These are phyloP conservation scores for Drosophila lutescens DNA, from an alignment of 2,888 invertebrate genomes.

Conservation along the genomic window DNA sequence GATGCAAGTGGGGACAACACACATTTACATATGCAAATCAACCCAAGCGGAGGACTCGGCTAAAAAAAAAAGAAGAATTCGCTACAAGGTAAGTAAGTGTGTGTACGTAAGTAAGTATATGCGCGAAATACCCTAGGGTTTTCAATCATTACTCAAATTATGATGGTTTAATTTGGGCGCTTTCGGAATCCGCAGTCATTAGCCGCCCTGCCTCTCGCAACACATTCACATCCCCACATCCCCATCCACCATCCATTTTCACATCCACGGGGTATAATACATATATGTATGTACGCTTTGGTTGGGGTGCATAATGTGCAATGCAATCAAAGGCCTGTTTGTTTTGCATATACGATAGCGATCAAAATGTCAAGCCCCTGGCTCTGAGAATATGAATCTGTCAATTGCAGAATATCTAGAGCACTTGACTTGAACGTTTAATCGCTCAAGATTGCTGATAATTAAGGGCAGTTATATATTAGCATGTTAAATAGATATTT, in stretches of 20 bases:
- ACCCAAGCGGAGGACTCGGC: conserved; percentile 2
- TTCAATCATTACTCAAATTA: conserved; percentile 78
- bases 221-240: neutral
- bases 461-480: neutral
- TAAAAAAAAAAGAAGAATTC: neutral
- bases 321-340: conserved; percentile 69
- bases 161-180: conserved; percentile 75
- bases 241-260: conserved; percentile 13
- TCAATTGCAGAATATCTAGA: conserved; percentile 7
- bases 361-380: conserved; percentile 8
- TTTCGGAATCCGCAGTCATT: conserved; percentile 67
- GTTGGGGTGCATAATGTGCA: conserved; percentile 63
- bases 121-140: conserved; percentile 71
- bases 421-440: neutral
- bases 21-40: conserved; percentile 76
- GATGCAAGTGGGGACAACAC: conserved; percentile 33
- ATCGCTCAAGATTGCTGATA: neutral
- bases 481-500: no score
- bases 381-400: conserved; percentile 3
- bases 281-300: neutral
- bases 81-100: conserved; percentile 24
- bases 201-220: conserved; percentile 52
- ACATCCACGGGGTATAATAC: conserved; percentile 44
- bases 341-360: conserved; percentile 31
- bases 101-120: conserved; percentile 24